Base-by-base conservation (phyloP, 2,888 invertebrate species). In the Willowsia nigromaculata region DNA sequence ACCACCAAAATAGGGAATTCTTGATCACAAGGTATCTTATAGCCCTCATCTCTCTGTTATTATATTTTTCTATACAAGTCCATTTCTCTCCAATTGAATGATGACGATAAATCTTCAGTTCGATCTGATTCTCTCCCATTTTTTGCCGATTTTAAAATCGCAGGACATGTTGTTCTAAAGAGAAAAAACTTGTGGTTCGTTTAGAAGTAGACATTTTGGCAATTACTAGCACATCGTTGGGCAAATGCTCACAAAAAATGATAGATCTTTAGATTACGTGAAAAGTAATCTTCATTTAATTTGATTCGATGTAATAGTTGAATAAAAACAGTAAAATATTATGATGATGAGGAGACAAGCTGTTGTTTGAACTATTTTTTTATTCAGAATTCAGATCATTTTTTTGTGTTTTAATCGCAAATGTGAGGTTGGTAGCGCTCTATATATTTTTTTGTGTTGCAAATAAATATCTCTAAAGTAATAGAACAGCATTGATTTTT, bases 201-300 rank as follows among this genome's bases (percentile, higher is more conserved):
- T n/a, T 3, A 37, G 6, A 37, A 18, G 22, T 3, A 9, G 22
- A 40, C 30, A 13, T 71, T 71, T 71, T 37, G 22, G 18, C 71
- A 71, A 71, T 71, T 71, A 40, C 71, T 71, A 11, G 71, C 71
- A 71, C 71, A 40, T 71, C 37, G 18, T 71, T 37, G 71, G 22
- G 18, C n/a, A 68, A 40, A 71, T 6, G 22, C 11, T 18, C 7
- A 40, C 40, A 40, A 18, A 71, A 40, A 40, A 22, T 40, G 9
- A 6, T 71, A 6, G 22, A 7, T 9, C 9, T 40, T 37, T 40
- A 18, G 22, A 37, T 37, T 71, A 40, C 65, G 56, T 18, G 65
- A 81, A 83, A 83, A 84, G 71, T 84, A 53, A 84, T 71, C 30
- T 68, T 25, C 71, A 68, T 68, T 83, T 83, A 83, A 83, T 83